These are phyloP conservation scores for Discoglossus pictus DNA, from an alignment of 2,797 vertebrate genomes.

Conservation along the genomic window DNA sequence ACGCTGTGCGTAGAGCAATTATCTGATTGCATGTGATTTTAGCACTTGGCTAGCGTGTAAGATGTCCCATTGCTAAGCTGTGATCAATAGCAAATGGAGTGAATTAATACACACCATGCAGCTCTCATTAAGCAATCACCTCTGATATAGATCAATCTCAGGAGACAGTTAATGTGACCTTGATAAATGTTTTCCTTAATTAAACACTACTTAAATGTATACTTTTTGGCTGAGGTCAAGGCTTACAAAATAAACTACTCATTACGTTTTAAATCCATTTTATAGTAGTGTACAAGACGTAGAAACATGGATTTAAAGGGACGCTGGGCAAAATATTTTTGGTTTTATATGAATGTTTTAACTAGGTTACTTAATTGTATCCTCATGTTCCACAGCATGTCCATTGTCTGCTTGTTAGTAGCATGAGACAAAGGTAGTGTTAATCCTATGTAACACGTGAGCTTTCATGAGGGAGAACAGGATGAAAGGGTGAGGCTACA, in stretches of 20 bases:
- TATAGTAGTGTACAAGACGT: no score
- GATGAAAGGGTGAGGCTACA: no score
- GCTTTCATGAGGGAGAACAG: no score
- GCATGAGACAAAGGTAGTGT: no score
- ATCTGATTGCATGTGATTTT: slow-evolving; percentile 33
- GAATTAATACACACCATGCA: slow-evolving; percentile 30
- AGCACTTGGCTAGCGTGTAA: slow-evolving; percentile 25
- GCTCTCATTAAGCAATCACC: slow-evolving; percentile 25
- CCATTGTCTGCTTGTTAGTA: no score
- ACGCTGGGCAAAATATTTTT: no score
- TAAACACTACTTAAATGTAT: slow-evolving; percentile 24
- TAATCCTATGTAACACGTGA: no score
- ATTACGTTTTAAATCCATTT: no score
- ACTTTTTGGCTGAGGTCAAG: slow-evolving; percentile 16
- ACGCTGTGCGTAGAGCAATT: slow-evolving; percentile 27
- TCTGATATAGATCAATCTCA: slow-evolving; percentile 7
- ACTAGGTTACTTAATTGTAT: no score
- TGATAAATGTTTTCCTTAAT: slow-evolving; percentile 31
- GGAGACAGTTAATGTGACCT: slow-evolving; percentile 10
- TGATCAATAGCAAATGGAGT: slow-evolving; percentile 30
- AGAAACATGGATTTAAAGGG: no score
- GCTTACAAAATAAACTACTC: slow-evolving; percentile 14
- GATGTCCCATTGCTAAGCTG: slow-evolving; percentile 22
- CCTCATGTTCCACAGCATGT: no score
- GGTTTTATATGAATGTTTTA: no score